phyloP scores from a whole-genome alignment of 1,140 invertebrate species.

The Onthophagus taurus region DNA sequence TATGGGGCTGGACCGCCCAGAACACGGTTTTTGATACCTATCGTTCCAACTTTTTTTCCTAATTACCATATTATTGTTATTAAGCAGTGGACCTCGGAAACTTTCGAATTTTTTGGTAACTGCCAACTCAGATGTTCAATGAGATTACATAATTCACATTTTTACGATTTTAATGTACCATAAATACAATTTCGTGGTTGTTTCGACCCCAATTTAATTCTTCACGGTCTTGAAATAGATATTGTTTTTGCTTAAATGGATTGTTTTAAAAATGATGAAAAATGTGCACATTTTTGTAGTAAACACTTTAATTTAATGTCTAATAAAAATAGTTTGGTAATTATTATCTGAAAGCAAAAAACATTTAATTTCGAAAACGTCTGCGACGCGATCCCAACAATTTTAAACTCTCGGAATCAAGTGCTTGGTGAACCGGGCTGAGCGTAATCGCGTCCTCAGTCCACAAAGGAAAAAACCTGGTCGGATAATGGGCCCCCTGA shows the following conservation, averaged over 20 bases:
- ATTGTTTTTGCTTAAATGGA: not conserved
- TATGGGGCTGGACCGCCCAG: no score
- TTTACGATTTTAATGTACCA: not conserved
- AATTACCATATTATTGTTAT: no score
- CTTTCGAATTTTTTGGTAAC: no score
- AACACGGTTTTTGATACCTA: no score
- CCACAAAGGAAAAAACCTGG: conserved; percentile 8
- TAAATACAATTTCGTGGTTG: no score
- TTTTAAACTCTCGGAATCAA: conserved; percentile 11
- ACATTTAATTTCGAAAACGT: conserved; percentile 13
- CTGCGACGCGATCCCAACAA: conserved; percentile 7
- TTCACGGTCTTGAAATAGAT: no score
- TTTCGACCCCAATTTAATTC: no score
- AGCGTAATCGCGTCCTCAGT: conserved; percentile 9
- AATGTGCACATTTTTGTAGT: not conserved
- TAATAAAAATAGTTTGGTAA: conserved; percentile 13
- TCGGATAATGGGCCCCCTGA: conserved; percentile 14
- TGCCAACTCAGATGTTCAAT: no score
- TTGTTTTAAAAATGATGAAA: not conserved
- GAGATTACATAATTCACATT: not conserved
- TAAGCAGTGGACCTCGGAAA: no score
- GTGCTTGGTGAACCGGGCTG: conserved; percentile 3
- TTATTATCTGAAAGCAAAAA: conserved; percentile 7
- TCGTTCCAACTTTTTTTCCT: no score
- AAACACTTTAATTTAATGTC: conserved; percentile 6